Evolutionary conservation across 2,797 vertebrate species (phyloP), one percentile per base, ranked within the genome.

Genomic region (Urocyon cinereoargenteus): DNA sequence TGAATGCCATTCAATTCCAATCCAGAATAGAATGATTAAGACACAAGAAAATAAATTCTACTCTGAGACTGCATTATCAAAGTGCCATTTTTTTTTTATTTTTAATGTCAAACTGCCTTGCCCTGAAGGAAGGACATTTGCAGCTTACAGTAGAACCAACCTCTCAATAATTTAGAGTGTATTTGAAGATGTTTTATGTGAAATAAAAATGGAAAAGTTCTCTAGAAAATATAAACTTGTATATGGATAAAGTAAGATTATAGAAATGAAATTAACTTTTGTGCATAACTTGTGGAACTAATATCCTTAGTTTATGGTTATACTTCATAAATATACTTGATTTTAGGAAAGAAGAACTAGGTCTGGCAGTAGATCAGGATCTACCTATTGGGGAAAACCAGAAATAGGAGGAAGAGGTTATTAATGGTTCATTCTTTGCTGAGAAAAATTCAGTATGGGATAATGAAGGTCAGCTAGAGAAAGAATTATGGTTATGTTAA

Each of bases 291-390:
- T 92, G 10, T 95, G 40, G 40, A 92, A 61, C 61, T 84, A 19
- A 57, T 92, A 66, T n/a, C 18, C 68, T 90, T 68, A 84, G 57
- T 84, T 90, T 88, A 64, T 83, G 51, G 16, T 92, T 96, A 28
- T 94, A 53, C 12, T 94, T 85, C 51, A 90, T 72, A 93, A 90
- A 96, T 49, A 75, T 72, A 62, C 51, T 90, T 96, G 68, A 72
- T 91, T 91, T 95, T 49, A 95, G 62, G 79, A 97, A 96, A 95
- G 86, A 84, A 96, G 96, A 97, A 97, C 51, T 96, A 91, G n/a
- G 51, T 75, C 51, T 94, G 57, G 51, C 24, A 64, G 72, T 95
- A 88, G 86, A 95, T 91, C 51, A 96, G 83, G 53, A 73, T 89
- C 78, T n/a, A 93, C 90, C 83, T 97, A 61, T 81, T 97, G 93